phyloP scores from a whole-genome alignment of 2,888 invertebrate genomes.

The Calephelis perditalis region DNA sequence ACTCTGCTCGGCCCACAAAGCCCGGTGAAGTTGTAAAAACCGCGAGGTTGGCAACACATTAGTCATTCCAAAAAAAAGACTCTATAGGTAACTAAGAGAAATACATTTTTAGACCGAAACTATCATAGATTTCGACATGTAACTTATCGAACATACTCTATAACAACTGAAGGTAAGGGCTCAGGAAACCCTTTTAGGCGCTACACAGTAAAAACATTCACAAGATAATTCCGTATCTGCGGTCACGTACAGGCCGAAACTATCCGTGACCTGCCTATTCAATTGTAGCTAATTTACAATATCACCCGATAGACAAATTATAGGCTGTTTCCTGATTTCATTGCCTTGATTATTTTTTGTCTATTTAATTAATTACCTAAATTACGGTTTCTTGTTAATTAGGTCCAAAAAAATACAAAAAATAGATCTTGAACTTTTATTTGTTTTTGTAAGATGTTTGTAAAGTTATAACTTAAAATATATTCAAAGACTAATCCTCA shows the following conservation, averaged over 20 bases:
- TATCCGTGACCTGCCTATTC: background rate
- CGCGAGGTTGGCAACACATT: too few species aligned
- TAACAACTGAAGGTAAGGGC: background rate
- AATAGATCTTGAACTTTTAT: background rate
- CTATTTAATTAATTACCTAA: background rate
- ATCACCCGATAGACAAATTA: slow-evolving; percentile 5
- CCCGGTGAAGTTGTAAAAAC: too few species aligned
- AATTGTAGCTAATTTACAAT: background rate
- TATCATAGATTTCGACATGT: background rate
- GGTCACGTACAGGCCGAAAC: slow-evolving; percentile 3
- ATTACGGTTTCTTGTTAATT: background rate
- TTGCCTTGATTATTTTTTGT: background rate
- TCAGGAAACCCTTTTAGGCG: background rate
- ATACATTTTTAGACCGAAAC: background rate
- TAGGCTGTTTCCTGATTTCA: background rate
- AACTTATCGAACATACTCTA: background rate
- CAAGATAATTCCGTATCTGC: slow-evolving; percentile 8
- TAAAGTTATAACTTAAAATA: background rate
- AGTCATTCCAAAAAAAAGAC: too few species aligned
- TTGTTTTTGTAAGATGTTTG: background rate
- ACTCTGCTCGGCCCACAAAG: too few species aligned
- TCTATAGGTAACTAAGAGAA: background rate
- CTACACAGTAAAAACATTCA: slow-evolving; percentile 2
- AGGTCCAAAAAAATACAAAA: too few species aligned
- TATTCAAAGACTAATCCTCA: too few species aligned